phyloP scores from a whole-genome alignment of 2,797 vertebrate species.

The Apodemus agrarius region DNA sequence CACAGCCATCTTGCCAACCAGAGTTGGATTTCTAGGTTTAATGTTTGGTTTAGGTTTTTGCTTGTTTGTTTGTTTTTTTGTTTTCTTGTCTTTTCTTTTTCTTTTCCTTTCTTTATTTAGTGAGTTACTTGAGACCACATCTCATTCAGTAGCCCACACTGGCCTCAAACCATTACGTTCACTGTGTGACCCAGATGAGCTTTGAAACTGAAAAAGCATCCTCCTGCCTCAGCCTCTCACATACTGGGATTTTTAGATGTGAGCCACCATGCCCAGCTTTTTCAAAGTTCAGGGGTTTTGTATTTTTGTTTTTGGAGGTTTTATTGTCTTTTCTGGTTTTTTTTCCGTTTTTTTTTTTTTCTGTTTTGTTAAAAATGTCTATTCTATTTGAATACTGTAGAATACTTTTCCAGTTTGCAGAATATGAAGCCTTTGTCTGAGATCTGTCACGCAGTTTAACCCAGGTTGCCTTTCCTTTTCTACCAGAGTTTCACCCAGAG shows the following conservation, averaged over 20 bases:
- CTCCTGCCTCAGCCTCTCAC: not conserved
- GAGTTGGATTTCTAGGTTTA: not conserved
- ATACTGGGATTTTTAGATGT: not conserved
- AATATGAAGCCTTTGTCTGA: not conserved
- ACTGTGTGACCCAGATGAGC: not conserved
- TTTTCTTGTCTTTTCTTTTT: not conserved
- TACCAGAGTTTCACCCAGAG: slow-evolving; percentile 98
- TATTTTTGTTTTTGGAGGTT: too few relatives aligned
- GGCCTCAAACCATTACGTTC: not conserved
- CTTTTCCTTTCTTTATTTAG: not conserved
- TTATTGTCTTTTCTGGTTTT: too few relatives aligned
- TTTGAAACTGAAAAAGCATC: not conserved
- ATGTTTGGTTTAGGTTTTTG: not conserved
- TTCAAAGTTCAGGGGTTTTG: not conserved
- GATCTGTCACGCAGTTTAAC: slow-evolving; percentile 23
- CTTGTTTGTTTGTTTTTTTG: not conserved
- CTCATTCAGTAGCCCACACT: not conserved
- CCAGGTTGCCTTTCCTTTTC: slow-evolving; percentile 53
- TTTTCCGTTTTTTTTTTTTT: not conserved
- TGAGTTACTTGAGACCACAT: not conserved
- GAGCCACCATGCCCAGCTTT: not conserved
- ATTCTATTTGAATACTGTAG: not conserved
- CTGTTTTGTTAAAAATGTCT: not conserved
- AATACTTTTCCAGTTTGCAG: slow-evolving; percentile 1
- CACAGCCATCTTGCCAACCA: not conserved